phyloP scores from a whole-genome alignment of 2,113 vertebrate genomes.

The Sander vitreus region DNA sequence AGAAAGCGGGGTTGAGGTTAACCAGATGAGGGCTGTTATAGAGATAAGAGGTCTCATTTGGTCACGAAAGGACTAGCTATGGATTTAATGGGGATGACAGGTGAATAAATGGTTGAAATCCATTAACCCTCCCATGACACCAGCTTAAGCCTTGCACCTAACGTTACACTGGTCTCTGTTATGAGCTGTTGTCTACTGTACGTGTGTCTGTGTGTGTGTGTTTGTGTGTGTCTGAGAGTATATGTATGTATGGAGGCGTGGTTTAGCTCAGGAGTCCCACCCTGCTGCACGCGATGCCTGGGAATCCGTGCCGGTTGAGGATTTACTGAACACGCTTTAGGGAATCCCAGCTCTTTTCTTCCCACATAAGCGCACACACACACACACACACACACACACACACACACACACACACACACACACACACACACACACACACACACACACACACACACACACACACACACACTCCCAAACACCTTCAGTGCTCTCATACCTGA shows the following conservation, averaged over 20 bases:
- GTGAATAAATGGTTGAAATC: constrained; percentile 77
- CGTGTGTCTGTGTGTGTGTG: constrained; percentile 9
- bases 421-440: not conserved
- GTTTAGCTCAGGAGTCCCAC: constrained; percentile 51
- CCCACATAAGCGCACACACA: not conserved
- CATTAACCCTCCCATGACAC: constrained; percentile 73
- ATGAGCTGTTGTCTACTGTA: constrained; percentile 21
- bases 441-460: constrained; percentile 13
- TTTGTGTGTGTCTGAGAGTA: not conserved
- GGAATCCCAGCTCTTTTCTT: constrained; percentile 69
- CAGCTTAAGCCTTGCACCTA: constrained; percentile 47
- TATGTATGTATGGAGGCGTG: constrained; percentile 45
- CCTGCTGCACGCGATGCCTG: constrained; percentile 74
- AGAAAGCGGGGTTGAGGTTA: constrained; percentile 58
- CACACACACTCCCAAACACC: constrained; percentile 4
- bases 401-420: constrained; percentile 6
- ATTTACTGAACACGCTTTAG: constrained; percentile 80
- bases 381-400: constrained; percentile 18
- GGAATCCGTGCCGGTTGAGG: constrained; percentile 69
- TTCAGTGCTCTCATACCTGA: constrained; percentile 56
- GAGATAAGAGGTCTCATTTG: constrained; percentile 66
- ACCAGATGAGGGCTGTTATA: constrained; percentile 63
- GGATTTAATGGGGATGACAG: constrained; percentile 75
- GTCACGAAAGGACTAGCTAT: constrained; percentile 58
- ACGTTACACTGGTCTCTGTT: constrained; percentile 29